Base-by-base conservation (phyloP, 2,888 invertebrate species). In the Cryptosula pallasiana region DNA sequence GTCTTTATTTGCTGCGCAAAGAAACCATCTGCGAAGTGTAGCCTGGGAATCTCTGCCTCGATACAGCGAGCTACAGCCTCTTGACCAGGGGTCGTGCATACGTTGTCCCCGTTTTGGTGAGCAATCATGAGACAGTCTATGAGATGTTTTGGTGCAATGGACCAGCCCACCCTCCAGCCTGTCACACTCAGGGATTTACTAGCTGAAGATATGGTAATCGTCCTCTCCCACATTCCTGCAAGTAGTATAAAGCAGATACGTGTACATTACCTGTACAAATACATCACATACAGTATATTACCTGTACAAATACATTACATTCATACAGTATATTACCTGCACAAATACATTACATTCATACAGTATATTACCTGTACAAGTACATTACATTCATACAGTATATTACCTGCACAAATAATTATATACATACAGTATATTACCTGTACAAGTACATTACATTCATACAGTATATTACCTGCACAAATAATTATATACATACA, bases 51-150 rank as follows among this genome's bases (percentile, higher is more conserved):
- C 55, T 76, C 76, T 34, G 34, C 71, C 54, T 75, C 75, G 35
- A 75, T 71, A 3, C 74, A 73, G 1, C 73, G 55, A 1, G 76
- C 76, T 1, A 74, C 71, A 13, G 75, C 74, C 63, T 75, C 63
- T 32, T 63, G 63, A 13, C 16, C 27, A 27, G 63, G 63, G 9
- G 63, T 63, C 5, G 63, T 32, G 34, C 63, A 63, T 2, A 32
- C 34, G 9, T 16, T 32, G 27, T 63, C 63, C 32, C 23, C 25
- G 3, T 23, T 9, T 32, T 63, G 63, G 27, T 63, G 63, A 13
- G 27, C 27, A 9, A 63, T 9, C 9, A 29, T 23, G 2, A 29
- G 25, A n/a, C 63, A 63, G n/a, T 9, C 27, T 9, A 63, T 63
- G 27, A 63, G 34, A 9, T 63, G 27, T 63, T 63, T 27, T 9